Base-by-base conservation (phyloP, 2,797 vertebrate genomes). In the Epinephelus malabaricus region DNA sequence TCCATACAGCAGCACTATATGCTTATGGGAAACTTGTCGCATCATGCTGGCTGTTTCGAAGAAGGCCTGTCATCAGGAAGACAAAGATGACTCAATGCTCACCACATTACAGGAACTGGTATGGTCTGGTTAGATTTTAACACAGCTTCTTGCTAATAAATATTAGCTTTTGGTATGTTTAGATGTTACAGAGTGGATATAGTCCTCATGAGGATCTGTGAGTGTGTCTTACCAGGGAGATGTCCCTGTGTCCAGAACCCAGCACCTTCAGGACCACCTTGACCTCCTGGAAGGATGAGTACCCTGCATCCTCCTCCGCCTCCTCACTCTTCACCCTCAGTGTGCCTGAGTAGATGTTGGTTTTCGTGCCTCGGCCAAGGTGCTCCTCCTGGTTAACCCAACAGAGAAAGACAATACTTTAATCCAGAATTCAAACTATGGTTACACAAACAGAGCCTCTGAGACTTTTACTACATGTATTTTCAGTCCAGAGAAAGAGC, bases 41-140 rank as follows among this genome's bases (percentile, higher is more conserved):
- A 99, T 99, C 97, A 97, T 98, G 83, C 98, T 99, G 64, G 98
- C 98, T 0, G 98, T 97, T 93, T 99, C 98, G 40, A 99, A 99
- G 91, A 99, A 99, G 0, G 98, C 97, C 98, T 99, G 91, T 59
- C 17, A 66, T 74, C 40, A 76, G 18, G 79, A 74, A 56, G 40
- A 70, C 9, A 73, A 72, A 74, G 18, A 59, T 7, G n/a, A 40
- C 2, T 70, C 1, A 69, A 6, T 2, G 49, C 0, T 40, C 1
- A 61, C 15, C 21, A 78, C 14, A 50, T 7, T 9, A 38, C 12
- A 53, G 40, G 61, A 30, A 73, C 15, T 2, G 40, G 13, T 7
- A n/a, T 3, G n/a, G 9, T 19, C 21, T 12, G 14, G 30, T 10
- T 6, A 12, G 47, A 53, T 49, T 58, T 75, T 43, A 0, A 65